phyloP scores from a whole-genome alignment of 2,113 vertebrate genomes.

The Gnathonemus longibarbis region DNA sequence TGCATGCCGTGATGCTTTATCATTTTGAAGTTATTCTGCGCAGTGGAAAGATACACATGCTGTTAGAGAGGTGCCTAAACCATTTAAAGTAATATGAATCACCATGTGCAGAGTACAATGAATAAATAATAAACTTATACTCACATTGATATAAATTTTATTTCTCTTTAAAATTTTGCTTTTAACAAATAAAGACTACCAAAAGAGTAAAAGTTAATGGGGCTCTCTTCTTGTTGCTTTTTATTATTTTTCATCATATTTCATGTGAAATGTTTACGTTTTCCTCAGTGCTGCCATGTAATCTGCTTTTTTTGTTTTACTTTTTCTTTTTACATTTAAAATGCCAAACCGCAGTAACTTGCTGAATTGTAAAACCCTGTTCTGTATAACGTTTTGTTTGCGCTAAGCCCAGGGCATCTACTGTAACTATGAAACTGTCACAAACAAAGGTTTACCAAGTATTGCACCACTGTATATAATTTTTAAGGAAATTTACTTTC shows the following conservation, averaged over 20 bases:
- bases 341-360: not conserved
- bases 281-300: not conserved
- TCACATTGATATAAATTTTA: not conserved
- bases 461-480: not conserved
- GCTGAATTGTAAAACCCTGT: not conserved
- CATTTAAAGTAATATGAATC: not conserved
- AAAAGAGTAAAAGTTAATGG: not conserved
- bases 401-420: not conserved
- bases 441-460: not conserved
- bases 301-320: not conserved
- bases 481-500: constrained; percentile 3
- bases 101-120: not conserved
- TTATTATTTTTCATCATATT: not conserved
- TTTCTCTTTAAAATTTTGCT: not conserved
- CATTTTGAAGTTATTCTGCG: not conserved
- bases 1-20: not conserved
- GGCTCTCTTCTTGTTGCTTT: not conserved
- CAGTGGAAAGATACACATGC: not conserved
- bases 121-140: not conserved
- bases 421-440: not conserved
- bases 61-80: not conserved
- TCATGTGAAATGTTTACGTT: not conserved
- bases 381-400: not conserved
- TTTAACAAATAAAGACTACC: not conserved
- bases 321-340: not conserved